phyloP scores from a whole-genome alignment of 2,797 vertebrate species.

The Dryobates pubescens region DNA sequence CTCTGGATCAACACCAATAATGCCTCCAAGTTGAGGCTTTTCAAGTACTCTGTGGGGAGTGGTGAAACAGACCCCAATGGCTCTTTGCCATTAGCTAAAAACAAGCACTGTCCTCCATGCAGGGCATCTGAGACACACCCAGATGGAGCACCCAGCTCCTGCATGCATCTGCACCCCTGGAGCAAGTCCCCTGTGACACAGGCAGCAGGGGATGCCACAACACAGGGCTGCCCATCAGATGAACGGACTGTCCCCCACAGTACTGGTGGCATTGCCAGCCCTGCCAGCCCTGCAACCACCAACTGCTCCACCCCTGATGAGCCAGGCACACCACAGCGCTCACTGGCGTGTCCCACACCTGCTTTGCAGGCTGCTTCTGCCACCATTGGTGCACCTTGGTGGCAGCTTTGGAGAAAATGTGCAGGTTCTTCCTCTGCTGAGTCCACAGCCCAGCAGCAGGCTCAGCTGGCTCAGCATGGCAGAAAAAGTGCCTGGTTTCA shows the following conservation, averaged over 20 bases:
- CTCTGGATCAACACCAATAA: background rate
- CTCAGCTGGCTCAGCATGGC: background rate
- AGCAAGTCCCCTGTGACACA: accelerated
- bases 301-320: accelerated
- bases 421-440: background rate
- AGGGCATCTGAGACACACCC: background rate
- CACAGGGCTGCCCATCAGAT: accelerated
- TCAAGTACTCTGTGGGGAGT: background rate
- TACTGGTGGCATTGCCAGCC: accelerated
- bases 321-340: accelerated
- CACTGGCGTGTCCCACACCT: accelerated
- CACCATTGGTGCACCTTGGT: too few species aligned
- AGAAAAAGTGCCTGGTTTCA: background rate
- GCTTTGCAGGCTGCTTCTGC: background rate
- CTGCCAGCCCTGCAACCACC: background rate
- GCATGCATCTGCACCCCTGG: background rate
- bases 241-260: accelerated
- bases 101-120: background rate
- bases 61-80: background rate
- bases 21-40: background rate
- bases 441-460: background rate
- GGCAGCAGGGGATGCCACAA: accelerated
- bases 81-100: background rate
- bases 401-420: background rate
- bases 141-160: background rate